These are phyloP conservation scores for Anagyrus pseudococci DNA, from an alignment of 2,888 invertebrate species.

Conservation along the genomic window DNA sequence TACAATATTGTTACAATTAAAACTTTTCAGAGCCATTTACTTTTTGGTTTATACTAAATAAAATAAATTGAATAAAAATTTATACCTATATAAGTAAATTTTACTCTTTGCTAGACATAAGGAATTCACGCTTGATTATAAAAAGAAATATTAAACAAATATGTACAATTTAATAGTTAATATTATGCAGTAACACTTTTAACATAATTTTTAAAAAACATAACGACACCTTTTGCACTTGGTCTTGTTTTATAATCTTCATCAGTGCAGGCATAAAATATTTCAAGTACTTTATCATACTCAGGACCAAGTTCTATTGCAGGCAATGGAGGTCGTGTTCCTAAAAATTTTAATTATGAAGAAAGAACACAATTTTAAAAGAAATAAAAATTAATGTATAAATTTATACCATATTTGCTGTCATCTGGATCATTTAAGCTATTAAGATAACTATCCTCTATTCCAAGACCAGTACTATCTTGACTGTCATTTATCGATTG, in stretches of 20 bases:
- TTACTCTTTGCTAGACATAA: too few species aligned
- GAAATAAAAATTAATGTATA: constrained; percentile 4
- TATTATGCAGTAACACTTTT: too few species aligned
- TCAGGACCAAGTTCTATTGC: constrained; percentile 66
- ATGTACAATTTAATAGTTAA: neutral
- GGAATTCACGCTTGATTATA: too few species aligned
- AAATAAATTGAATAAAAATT: too few species aligned
- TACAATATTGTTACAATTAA: too few species aligned
- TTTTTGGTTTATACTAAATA: too few species aligned
- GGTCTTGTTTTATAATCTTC: constrained; percentile 67
- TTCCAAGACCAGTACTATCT: constrained; percentile 41
- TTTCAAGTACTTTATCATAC: constrained; percentile 71
- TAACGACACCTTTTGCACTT: constrained; percentile 65
- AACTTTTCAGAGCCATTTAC: too few species aligned
- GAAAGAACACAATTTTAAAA: neutral
- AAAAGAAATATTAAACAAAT: too few species aligned
- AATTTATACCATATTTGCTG: constrained; percentile 41
- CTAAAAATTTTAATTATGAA: constrained; percentile 60
- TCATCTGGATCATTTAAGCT: constrained; percentile 36
- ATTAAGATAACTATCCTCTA: constrained; percentile 45
- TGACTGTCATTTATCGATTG: constrained; percentile 25
- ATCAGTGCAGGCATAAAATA: constrained; percentile 78
- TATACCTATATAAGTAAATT: constrained; percentile 1
- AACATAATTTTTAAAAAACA: constrained; percentile 59
- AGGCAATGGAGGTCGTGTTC: constrained; percentile 76